Percentiles rank a stretch among this genome's conserved stretches.
These are phyloP conservation scores for Hydropsyche tenuis DNA, from an alignment of 1,140 invertebrate species.

Conservation along the genomic window DNA sequence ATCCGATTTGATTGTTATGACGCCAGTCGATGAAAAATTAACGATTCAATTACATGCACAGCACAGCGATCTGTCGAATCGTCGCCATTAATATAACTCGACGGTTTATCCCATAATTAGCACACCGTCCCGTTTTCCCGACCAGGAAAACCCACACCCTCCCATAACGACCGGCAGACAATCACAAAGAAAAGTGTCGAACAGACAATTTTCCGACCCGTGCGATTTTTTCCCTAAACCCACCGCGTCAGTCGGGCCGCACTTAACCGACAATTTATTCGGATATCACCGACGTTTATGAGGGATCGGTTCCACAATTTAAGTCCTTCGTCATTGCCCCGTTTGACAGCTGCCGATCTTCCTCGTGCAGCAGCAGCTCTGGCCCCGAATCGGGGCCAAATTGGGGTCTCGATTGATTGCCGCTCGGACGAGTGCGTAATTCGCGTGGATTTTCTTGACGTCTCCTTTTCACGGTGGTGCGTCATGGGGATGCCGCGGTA, in stretches of 20 bases:
- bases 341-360: conserved; percentile 17
- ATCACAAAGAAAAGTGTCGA: neutral
- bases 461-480: neutral
- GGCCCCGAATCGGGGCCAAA: neutral
- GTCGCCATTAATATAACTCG: neutral
- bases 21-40: too few species aligned
- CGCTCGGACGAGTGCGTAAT: conserved; percentile 1
- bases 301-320: neutral
- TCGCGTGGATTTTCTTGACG: neutral
- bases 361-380: neutral
- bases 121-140: neutral
- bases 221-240: neutral
- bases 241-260: neutral
- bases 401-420: conserved; percentile 11
- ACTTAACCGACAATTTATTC: conserved; percentile 30
- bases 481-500: too few species aligned
- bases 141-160: neutral
- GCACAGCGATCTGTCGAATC: neutral
- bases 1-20: too few species aligned
- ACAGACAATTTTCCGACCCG: too few species aligned
- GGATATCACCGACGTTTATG: conserved; percentile 21
- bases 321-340: neutral
- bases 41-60: too few species aligned
- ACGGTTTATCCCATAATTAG: neutral
- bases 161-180: neutral